Base-by-base conservation (phyloP, 2,113 vertebrate genomes). In the Anguilla rostrata region DNA sequence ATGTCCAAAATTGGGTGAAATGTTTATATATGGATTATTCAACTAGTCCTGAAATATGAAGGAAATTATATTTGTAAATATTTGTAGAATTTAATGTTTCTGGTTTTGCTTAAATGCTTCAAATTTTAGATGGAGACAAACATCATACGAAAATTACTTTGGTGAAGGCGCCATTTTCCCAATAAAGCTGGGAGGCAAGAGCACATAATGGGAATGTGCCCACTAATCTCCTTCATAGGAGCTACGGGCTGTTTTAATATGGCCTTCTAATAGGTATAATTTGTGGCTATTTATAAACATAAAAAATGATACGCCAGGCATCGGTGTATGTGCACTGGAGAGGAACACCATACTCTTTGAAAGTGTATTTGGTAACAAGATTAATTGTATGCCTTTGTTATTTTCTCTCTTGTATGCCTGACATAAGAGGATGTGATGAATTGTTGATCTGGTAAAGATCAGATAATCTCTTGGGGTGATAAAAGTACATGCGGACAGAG, bases 401-500 rank as follows among this genome's bases (percentile, higher is more conserved):
- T 75, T 75, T 75, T 34, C 71, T 75, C 5, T 66, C 60, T 22
- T 66, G 22, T 75, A 1, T 75, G 22, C n/a, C n/a, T 34, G 34
- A 75, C 26, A 75, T 75, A 26, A 75, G 9, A 9, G n/a, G n/a
- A 75, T 75, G 26, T 75, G 71, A 75, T 29, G 26, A 75, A 75
- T 34, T 26, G 60, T 66, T 66, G 78, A 79, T 78, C 34, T 1
- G 40, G 41, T 22, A 82, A 46, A 82, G 15, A 82, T n/a, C 9
- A 5, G 22, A 75, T 49, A 78, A 75, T 82, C 75, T 78, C 34
- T 85, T 75, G 43, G 39, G 57, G 81, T 66, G 79, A 82, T 57
- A 82, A 49, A 83, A 86, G 15, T 87, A 49, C 89, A 90, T 89
- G 90, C 90, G 85, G 85, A 85, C 88, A 89, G 87, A 82, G 57